Evolutionary conservation across 2,888 invertebrate species (phyloP).

Genomic region (Microplitis deprimator): DNA sequence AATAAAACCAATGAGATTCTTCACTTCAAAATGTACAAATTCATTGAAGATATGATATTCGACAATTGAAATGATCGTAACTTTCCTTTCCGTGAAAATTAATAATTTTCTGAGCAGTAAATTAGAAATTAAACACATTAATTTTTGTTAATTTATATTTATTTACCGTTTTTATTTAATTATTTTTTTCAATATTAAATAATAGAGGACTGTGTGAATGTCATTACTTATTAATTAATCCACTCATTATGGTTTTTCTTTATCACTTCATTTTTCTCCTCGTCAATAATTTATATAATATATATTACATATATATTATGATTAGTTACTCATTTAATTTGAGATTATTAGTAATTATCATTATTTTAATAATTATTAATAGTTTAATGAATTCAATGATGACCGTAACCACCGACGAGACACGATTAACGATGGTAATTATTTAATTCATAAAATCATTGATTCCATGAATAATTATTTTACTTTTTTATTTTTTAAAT

Average conservation of each 20-base stretch:
- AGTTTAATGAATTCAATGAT: conserved; percentile 22
- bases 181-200: conserved; percentile 52
- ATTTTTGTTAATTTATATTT: conserved; percentile 50
- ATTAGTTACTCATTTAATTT: conserved; percentile 3
- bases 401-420: conserved; percentile 31
- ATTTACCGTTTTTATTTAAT: conserved; percentile 41
- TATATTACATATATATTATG: conserved; percentile 71
- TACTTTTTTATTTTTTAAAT: conserved; percentile 51
- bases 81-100: conserved; percentile 33
- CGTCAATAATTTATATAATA: conserved; percentile 64
- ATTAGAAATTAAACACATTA: conserved; percentile 36
- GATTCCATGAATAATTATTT: conserved; percentile 41
- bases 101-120: not conserved
- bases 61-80: conserved; percentile 14
- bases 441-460: conserved; percentile 36
- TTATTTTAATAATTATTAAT: not conserved
- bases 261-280: conserved; percentile 58
- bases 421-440: not conserved
- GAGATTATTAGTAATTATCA: not conserved
- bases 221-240: not conserved
- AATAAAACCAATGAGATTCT: not conserved
- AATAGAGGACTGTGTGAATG: conserved; percentile 62
- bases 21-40: not conserved
- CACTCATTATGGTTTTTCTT: conserved; percentile 56
- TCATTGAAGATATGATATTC: not conserved